Percentiles rank a stretch among this genome's conserved stretches.
Evolutionary conservation across 2,797 vertebrate species (phyloP).

Genomic region (Vultur gryphus): DNA sequence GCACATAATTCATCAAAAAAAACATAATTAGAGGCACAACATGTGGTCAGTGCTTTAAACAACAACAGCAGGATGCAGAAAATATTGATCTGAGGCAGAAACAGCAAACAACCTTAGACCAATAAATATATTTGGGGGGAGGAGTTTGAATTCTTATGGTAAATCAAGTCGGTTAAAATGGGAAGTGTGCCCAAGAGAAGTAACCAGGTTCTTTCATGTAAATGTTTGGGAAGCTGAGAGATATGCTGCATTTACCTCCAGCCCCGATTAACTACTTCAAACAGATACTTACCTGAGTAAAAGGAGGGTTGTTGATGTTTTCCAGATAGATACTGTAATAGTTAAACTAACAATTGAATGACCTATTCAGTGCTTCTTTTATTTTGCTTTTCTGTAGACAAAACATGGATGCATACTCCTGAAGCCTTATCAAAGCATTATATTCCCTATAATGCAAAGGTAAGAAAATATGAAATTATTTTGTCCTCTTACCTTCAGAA

Average conservation of each 20-base stretch:
- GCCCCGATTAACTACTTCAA: neutral
- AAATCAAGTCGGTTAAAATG: neutral
- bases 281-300: neutral
- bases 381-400: slow-evolving; percentile 85
- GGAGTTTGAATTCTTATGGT: neutral
- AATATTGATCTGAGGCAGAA: neutral
- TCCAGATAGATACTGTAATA: neutral
- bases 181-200: neutral
- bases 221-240: neutral
- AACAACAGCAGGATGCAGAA: neutral
- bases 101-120: neutral
- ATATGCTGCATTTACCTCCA: neutral
- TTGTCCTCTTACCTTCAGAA: neutral
- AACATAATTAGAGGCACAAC: rapidly evolving
- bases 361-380: slow-evolving; percentile 33
- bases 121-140: neutral
- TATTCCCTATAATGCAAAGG: slow-evolving; percentile 96
- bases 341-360: neutral
- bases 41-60: neutral
- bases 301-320: neutral
- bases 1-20: neutral
- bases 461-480: slow-evolving; percentile 65
- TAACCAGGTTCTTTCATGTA: neutral
- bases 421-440: slow-evolving; percentile 97
- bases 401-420: slow-evolving; percentile 98